Evolutionary conservation across 2,113 vertebrate species (phyloP), one percentile per base, ranked within the genome.

Genomic region (Motacilla tschutschensis): DNA sequence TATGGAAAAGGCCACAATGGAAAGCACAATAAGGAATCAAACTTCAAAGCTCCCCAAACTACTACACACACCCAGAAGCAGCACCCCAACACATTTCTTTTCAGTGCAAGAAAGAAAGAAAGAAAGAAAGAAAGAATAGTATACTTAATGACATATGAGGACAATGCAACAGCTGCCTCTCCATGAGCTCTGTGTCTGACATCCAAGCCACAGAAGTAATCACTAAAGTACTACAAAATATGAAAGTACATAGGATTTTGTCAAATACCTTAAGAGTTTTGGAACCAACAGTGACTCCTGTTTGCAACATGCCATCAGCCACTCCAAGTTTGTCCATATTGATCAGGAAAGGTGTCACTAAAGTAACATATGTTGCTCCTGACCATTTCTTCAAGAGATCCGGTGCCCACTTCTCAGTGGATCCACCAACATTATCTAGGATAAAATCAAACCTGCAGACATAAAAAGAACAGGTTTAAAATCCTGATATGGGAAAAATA

Each of bases 231-330:
- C 11, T 25, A 35, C 9, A 12, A 17, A 73, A 59, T 16, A 62
- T 17, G 18, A 38, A 76, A 59, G 5, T 5, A 72, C 6, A 14
- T 0, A 71, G 26, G 16, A 67, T 65, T 83, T 73, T 66, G 44
- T 51, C 38, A 90, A 70, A 78, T 97, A 99, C 99, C 96, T 99
- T 99, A 3, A 99, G 22, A 17, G 96, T 94, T 93, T 98, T 99
- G 47, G 94, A 96, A 31, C 97, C 97, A 86, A 99, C 35, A 3
- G 98, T 99, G 41, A 97, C 91, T 25, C 97, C 98, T 1, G 96
- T 98, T 96, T 97, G 97, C 94, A 99, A 72, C 98, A 99, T 99
- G 75, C 99, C 99, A 10, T 99, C 98, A n/a, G 98, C 98, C 8
- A 99, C 55, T 28, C 99, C 99, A 80, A 99, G 95, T 21, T 11